A percentile compares a stretch with the other conserved stretches of the same genome.
Evolutionary conservation across 2,888 invertebrate genomes (phyloP).

Genomic region (Stenurella melanura): DNA sequence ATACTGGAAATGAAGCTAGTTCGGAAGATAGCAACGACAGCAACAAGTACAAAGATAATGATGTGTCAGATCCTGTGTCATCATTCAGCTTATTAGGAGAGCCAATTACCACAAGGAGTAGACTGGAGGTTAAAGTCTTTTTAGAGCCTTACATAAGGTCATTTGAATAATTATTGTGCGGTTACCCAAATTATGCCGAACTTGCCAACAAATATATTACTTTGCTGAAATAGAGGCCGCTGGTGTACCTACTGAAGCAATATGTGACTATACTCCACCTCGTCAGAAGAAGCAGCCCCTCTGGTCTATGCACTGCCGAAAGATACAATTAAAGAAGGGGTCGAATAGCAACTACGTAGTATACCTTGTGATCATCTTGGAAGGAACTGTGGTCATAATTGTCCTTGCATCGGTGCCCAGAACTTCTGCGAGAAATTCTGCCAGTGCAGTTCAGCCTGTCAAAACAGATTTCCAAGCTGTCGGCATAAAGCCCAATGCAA

Average conservation of each 20-base stretch:
- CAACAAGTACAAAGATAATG: constrained; percentile 79
- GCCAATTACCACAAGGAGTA: constrained; percentile 80
- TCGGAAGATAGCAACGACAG: constrained; percentile 96
- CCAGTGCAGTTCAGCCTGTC: constrained; percentile 95
- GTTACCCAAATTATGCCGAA: constrained; percentile 94
- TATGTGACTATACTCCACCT: constrained; percentile 86
- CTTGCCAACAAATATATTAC: constrained; percentile 91
- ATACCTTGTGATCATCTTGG: constrained; percentile 97
- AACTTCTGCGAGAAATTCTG: constrained; percentile 99
- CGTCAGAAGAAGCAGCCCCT: constrained; percentile 95
- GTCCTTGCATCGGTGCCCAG: constrained; percentile 94
- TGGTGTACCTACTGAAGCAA: constrained; percentile 82
- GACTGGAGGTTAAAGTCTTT: constrained; percentile 96
- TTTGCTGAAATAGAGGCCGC: constrained; percentile 89
- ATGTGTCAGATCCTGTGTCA: constrained; percentile 71
- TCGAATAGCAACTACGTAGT: constrained; percentile 85
- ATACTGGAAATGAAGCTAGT: constrained; percentile 94
- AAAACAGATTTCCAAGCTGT: constrained; percentile 96
- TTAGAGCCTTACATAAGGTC: constrained; percentile 91
- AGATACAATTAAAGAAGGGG: constrained; percentile 95
- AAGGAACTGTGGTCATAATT: constrained; percentile 90
- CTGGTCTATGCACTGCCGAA: constrained; percentile 96
- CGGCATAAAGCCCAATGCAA: constrained; percentile 99
- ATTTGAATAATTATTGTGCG: constrained; percentile 96
- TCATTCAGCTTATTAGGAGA: constrained; percentile 76